phyloP scores from a whole-genome alignment of 2,888 invertebrate species.

The Caradrina kadenii region DNA sequence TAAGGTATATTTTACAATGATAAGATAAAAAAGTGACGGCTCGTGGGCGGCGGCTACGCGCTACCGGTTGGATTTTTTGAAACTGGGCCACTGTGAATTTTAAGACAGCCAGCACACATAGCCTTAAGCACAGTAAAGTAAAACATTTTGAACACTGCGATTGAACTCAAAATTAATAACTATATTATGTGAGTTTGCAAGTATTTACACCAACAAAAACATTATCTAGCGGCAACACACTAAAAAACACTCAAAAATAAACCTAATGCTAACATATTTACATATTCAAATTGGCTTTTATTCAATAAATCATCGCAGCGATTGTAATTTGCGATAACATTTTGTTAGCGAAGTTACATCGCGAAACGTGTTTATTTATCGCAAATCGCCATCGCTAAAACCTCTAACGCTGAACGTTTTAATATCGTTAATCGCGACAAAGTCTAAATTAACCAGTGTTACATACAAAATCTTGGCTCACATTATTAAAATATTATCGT shows the following conservation, averaged over 20 bases:
- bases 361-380: constrained; percentile 10
- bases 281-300: constrained; percentile 53
- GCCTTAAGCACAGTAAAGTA: constrained; percentile 52
- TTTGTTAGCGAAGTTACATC: neutral
- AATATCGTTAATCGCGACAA: constrained; percentile 19
- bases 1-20: too few relatives aligned
- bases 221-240: constrained; percentile 61
- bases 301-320: constrained; percentile 24
- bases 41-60: too few relatives aligned
- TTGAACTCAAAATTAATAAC: constrained; percentile 55
- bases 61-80: too few relatives aligned
- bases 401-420: constrained; percentile 9
- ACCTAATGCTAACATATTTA: constrained; percentile 49
- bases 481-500: constrained; percentile 45
- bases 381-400: constrained; percentile 26
- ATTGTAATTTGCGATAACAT: constrained; percentile 25
- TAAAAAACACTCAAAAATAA: constrained; percentile 43
- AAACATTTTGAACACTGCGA: constrained; percentile 66
- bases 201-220: constrained; percentile 57
- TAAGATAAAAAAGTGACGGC: too few relatives aligned
- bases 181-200: constrained; percentile 41
- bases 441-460: constrained; percentile 44
- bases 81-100: too few relatives aligned
- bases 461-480: constrained; percentile 46
- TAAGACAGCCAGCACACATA: too few relatives aligned